These are phyloP conservation scores for Zosterops hypoxanthus DNA, from an alignment of 2,113 vertebrate species.

Conservation along the genomic window DNA sequence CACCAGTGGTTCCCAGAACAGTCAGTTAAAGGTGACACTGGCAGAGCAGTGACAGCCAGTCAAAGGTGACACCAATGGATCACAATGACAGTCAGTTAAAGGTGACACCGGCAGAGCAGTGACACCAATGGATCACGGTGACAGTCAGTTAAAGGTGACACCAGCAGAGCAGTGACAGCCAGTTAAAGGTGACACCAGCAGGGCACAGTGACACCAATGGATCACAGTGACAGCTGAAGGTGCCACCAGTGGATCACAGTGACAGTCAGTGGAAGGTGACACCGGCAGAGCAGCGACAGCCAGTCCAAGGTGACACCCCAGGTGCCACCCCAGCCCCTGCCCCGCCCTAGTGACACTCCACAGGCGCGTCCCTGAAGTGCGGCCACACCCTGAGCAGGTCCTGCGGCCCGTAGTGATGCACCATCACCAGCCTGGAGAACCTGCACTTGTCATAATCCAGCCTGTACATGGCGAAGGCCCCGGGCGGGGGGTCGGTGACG, in stretches of 20 bases:
- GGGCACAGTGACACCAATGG: too few relatives aligned
- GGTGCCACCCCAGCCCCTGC: background rate
- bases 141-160: background rate
- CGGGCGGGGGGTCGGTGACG: slow-evolving; percentile 39
- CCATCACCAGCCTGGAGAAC: slow-evolving; percentile 53
- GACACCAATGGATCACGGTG: rapidly evolving
- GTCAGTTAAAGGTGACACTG: background rate
- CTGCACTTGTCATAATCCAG: slow-evolving; percentile 73
- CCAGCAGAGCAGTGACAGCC: rapidly evolving
- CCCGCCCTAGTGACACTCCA: rapidly evolving
- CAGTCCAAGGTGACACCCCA: background rate
- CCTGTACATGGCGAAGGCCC: slow-evolving; percentile 59
- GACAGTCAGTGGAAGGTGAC: background rate
- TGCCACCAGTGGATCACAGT: rapidly evolving
- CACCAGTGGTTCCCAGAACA: rapidly evolving
- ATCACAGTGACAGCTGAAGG: too few relatives aligned
- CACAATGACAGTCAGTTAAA: background rate
- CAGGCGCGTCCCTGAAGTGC: slow-evolving; percentile 32
- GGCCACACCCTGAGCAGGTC: slow-evolving; percentile 66
- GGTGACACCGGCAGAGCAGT: background rate
- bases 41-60: rapidly evolving
- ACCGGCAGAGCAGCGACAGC: rapidly evolving
- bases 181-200: too few relatives aligned
- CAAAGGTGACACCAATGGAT: background rate
- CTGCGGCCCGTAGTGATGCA: slow-evolving; percentile 56